Evolutionary conservation across 37 sponge, comb jelly and placozoan genomes (phyloP).

Genomic region (Hexactinellida sp.): DNA sequence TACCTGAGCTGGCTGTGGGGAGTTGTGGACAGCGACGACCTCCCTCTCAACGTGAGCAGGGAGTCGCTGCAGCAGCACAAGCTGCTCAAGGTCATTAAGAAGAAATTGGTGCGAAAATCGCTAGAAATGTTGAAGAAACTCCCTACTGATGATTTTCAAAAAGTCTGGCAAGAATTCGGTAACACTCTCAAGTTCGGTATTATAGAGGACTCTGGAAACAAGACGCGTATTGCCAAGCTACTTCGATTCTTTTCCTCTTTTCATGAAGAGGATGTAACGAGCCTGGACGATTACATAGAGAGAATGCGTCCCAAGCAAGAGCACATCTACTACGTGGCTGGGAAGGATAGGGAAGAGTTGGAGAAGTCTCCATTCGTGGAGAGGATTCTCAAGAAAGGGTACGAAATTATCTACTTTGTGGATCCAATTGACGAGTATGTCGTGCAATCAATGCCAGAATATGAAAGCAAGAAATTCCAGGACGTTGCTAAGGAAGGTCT

Average conservation of each 20-base stretch:
- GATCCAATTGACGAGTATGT: slow-evolving; percentile 94
- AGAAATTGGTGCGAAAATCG: slow-evolving; percentile 94
- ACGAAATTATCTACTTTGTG: slow-evolving; percentile 84
- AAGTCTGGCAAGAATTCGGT: slow-evolving; percentile 88
- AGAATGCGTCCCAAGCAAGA: slow-evolving; percentile 96
- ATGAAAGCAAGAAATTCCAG: slow-evolving; percentile 93
- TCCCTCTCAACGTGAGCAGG: slow-evolving; percentile 92
- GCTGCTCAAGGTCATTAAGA: slow-evolving; percentile 91
- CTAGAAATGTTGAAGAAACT: slow-evolving; percentile 98
- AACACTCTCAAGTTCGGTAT: slow-evolving; percentile 71
- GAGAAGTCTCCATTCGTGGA: slow-evolving; percentile 92
- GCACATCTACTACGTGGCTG: slow-evolving; percentile 93
- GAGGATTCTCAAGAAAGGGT: slow-evolving; percentile 74
- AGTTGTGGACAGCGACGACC: slow-evolving; percentile 94
- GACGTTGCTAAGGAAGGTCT: slow-evolving; percentile 97
- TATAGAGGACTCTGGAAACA: slow-evolving; percentile 80
- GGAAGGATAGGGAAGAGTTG: slow-evolving; percentile 39
- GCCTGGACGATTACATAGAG: slow-evolving; percentile 80
- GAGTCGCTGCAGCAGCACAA: slow-evolving; percentile 98
- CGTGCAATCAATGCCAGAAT: slow-evolving; percentile 76
- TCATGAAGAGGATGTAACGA: slow-evolving; percentile 44
- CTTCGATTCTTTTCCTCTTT: slow-evolving; percentile 85
- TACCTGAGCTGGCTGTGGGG: slow-evolving; percentile 84
- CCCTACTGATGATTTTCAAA: slow-evolving; percentile 53
- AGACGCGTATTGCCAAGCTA: slow-evolving; percentile 77